These are phyloP conservation scores for Pangasius macronema DNA, from an alignment of 2,797 vertebrate species.

Conservation along the genomic window DNA sequence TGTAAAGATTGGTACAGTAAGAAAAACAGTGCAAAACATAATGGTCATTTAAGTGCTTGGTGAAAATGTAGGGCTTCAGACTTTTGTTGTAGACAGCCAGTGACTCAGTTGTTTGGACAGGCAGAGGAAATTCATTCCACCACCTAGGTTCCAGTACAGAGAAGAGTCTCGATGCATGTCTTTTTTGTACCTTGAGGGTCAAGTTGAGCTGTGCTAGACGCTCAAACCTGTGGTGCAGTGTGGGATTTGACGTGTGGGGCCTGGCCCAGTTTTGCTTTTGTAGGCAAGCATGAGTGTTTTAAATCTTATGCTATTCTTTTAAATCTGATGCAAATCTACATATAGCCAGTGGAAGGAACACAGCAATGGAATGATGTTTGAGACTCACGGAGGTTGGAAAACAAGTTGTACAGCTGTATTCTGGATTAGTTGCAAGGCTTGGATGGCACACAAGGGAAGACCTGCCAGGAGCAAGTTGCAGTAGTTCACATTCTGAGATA, in stretches of 20 bases:
- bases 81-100: background rate
- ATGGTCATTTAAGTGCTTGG: background rate
- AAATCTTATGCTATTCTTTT: background rate
- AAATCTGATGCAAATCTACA: background rate
- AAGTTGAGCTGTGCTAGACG: background rate
- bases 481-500: background rate
- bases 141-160: background rate
- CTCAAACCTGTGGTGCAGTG: background rate
- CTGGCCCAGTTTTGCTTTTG: background rate
- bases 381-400: no score
- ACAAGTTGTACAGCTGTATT: background rate
- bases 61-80: background rate
- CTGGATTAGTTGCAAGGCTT: background rate
- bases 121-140: background rate
- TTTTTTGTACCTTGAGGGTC: background rate
- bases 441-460: background rate
- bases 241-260: background rate
- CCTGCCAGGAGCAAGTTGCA: background rate
- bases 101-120: constrained; percentile 1
- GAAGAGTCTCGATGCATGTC: background rate
- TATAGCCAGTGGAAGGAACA: background rate
- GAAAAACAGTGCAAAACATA: background rate
- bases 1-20: background rate
- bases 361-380: background rate
- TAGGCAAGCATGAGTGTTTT: background rate